These are phyloP conservation scores for Burhinus bistriatus DNA, from an alignment of 2,113 vertebrate species.

Conservation along the genomic window DNA sequence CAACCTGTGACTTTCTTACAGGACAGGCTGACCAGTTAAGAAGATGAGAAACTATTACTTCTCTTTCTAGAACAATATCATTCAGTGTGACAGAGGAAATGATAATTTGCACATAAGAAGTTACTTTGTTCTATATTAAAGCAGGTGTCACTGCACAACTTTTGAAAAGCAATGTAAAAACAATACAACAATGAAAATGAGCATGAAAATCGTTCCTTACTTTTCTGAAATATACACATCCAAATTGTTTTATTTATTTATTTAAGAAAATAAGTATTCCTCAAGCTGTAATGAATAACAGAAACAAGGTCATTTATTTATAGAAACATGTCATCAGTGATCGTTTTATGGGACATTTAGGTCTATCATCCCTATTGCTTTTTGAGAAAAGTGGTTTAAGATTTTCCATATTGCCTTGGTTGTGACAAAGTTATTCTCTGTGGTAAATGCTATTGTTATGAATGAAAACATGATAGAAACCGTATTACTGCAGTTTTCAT, in stretches of 20 bases:
- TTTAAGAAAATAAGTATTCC: neutral
- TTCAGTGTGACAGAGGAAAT: neutral
- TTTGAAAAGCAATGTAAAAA: neutral
- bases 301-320: neutral
- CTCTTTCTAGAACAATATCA: neutral
- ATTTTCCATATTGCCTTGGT: neutral
- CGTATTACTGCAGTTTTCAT: neutral
- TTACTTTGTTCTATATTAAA: neutral
- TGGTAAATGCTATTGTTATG: neutral
- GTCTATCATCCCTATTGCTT: neutral
- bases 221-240: neutral
- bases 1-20: neutral
- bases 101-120: accelerated
- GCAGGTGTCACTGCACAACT: neutral
- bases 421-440: neutral
- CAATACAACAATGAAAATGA: neutral
- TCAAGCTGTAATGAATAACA: neutral
- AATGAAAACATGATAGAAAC: neutral
- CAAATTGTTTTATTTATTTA: neutral
- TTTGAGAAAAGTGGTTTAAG: neutral
- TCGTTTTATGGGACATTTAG: neutral
- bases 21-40: neutral
- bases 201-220: neutral
- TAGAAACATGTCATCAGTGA: neutral
- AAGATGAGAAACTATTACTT: neutral